These are phyloP conservation scores for Galerucella pusilla DNA, from an alignment of 2,888 invertebrate genomes.

Conservation along the genomic window DNA sequence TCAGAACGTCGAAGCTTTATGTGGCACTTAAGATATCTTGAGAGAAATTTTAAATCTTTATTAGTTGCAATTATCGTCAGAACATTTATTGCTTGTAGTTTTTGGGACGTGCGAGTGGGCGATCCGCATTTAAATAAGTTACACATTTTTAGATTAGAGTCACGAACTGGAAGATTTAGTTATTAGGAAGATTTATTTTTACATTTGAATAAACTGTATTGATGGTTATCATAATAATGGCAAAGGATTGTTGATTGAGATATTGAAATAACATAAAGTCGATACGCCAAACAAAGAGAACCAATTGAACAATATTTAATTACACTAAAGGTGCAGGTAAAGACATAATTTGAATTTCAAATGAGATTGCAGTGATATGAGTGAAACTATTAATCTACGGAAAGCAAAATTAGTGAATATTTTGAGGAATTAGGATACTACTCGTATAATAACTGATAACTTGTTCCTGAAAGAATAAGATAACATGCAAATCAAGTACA, in stretches of 20 bases:
- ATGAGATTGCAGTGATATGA: too few species aligned
- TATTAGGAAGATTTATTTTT: not conserved
- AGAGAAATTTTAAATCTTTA: constrained; percentile 21
- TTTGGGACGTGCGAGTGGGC: constrained; percentile 2
- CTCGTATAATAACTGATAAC: too few species aligned
- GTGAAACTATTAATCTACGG: too few species aligned
- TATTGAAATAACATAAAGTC: not conserved
- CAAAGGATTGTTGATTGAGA: not conserved
- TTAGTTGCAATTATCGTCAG: constrained; percentile 17
- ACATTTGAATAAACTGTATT: not conserved
- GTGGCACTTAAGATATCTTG: constrained; percentile 25
- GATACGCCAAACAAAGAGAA: not conserved
- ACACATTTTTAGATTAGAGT: not conserved
- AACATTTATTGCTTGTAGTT: constrained; percentile 22
- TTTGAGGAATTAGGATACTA: too few species aligned
- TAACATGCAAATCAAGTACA: too few species aligned
- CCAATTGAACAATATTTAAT: too few species aligned
- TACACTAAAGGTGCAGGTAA: too few species aligned
- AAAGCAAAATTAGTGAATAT: too few species aligned
- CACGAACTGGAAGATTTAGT: not conserved
- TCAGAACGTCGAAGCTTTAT: constrained; percentile 22
- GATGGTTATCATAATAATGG: not conserved
- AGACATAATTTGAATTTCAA: too few species aligned
- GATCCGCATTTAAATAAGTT: constrained; percentile 7
- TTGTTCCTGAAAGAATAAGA: too few species aligned